Percentiles rank a stretch among this genome's conserved stretches.
Conservation (phyloP, 2,797 vertebrate genomes). For the Gobio occitaniae region DNA sequence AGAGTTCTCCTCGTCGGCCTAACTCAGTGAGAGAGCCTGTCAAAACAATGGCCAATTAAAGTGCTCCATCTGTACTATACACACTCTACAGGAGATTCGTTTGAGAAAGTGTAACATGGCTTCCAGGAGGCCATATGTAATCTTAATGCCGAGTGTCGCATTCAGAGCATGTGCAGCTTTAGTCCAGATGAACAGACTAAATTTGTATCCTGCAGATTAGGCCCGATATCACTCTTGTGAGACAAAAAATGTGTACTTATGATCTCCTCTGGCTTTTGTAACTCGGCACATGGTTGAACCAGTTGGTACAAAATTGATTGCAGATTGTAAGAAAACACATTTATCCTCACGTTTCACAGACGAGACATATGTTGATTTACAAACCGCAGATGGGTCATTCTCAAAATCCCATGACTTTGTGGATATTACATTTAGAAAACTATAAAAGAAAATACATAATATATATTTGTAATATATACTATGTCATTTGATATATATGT, state of each 20-base stretch:
- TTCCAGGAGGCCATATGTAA: constrained; percentile 32
- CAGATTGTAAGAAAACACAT: background rate
- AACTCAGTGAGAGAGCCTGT: constrained; percentile 45
- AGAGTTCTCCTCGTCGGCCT: constrained; percentile 27
- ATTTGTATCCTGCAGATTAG: constrained; percentile 21
- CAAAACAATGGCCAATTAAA: constrained; percentile 58
- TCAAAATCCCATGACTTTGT: background rate
- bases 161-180: background rate
- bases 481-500: too few relatives aligned
- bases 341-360: constrained; percentile 1
- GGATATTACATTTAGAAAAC: background rate
- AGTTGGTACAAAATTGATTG: background rate
- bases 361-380: background rate
- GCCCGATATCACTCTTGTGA: background rate
- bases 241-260: constrained; percentile 6
- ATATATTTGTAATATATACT: too few relatives aligned
- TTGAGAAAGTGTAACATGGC: constrained; percentile 20
- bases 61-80: constrained; percentile 16
- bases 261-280: constrained; percentile 13
- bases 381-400: background rate
- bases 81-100: constrained; percentile 1
- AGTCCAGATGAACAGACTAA: constrained; percentile 14
- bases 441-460: background rate
- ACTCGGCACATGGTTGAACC: constrained; percentile 8
- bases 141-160: background rate